A percentile compares a stretch with the other conserved stretches of the same genome.
Conservation (phyloP, 2,888 invertebrate genomes). For the Nebria brevicollis region DNA sequence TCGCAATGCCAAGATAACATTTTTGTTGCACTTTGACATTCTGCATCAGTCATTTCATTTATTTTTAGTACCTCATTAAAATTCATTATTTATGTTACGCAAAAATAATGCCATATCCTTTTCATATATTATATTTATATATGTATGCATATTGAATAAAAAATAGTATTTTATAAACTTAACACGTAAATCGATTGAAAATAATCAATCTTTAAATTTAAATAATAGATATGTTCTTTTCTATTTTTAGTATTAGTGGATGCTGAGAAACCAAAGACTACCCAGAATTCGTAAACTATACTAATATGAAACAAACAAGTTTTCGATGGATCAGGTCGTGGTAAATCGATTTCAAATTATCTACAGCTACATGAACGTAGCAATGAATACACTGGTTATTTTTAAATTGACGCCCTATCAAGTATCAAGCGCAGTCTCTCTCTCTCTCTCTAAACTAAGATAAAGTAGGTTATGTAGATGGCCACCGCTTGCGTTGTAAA, state of each 20-base stretch:
- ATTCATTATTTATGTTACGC: too few species aligned
- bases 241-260: too few species aligned
- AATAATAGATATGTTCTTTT: too few species aligned
- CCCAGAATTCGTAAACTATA: not conserved
- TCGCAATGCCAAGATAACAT: not conserved
- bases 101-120: too few species aligned
- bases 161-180: too few species aligned
- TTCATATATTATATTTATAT: too few species aligned
- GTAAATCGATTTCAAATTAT: not conserved
- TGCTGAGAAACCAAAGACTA: not conserved
- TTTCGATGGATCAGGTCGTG: not conserved
- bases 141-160: too few species aligned
- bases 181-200: too few species aligned
- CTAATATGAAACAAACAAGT: not conserved
- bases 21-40: conserved; percentile 36
- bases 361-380: not conserved
- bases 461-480: not conserved
- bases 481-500: not conserved
- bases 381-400: not conserved
- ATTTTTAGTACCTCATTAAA: not conserved
- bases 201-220: too few species aligned
- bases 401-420: conserved; percentile 1
- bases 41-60: conserved; percentile 8
- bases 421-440: not conserved
- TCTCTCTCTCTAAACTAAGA: not conserved